These are phyloP conservation scores for Macrochelys suwanniensis DNA, from an alignment of 2,797 vertebrate genomes.

Conservation along the genomic window DNA sequence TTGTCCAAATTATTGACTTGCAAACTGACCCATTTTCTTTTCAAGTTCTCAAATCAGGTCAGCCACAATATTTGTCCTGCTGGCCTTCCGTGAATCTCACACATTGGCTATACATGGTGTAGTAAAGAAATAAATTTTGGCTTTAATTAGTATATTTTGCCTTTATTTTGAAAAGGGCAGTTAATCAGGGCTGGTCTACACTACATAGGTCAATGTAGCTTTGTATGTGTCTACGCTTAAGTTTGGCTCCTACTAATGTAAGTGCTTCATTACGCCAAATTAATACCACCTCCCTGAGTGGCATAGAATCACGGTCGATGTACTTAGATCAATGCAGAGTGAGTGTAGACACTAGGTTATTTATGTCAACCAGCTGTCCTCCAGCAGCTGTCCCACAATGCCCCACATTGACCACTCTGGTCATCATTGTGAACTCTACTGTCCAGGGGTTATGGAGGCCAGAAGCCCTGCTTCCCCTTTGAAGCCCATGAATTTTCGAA, in stretches of 20 bases:
- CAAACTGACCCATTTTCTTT: neutral
- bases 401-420: neutral
- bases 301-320: too few relatives aligned
- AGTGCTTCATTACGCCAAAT: too few relatives aligned
- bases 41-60: neutral
- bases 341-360: neutral
- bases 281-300: too few relatives aligned
- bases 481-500: neutral
- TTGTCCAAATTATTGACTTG: neutral
- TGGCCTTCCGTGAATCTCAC: neutral
- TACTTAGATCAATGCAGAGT: too few relatives aligned
- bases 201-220: neutral
- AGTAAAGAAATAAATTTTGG: neutral
- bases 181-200: neutral
- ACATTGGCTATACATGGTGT: neutral
- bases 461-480: neutral
- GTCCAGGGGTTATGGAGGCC: neutral
- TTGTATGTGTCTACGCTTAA: neutral
- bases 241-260: too few relatives aligned
- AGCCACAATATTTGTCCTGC: neutral
- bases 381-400: neutral
- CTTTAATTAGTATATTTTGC: neutral
- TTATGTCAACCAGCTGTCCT: neutral
- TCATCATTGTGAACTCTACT: neutral
- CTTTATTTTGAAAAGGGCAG: neutral